phyloP scores from a whole-genome alignment of 2,113 vertebrate species.

The Steatornis caripensis region DNA sequence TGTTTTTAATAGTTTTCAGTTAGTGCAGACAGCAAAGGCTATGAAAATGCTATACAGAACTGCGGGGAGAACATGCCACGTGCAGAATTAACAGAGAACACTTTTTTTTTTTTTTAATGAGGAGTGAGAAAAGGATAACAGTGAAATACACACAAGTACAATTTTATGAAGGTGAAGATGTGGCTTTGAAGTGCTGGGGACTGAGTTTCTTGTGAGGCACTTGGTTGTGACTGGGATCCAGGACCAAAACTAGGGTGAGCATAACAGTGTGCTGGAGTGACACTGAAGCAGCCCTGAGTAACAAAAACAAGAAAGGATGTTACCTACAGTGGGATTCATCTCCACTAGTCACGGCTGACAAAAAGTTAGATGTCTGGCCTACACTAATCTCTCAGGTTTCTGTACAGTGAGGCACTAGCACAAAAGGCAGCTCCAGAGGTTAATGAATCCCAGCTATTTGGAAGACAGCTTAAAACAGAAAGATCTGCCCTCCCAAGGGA shows the following conservation, averaged over 20 bases:
- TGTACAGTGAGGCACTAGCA: not conserved
- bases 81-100: not conserved
- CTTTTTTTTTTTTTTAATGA: not conserved
- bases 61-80: not conserved
- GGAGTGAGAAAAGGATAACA: not conserved
- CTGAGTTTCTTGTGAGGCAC: not conserved
- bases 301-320: not conserved
- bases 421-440: not conserved
- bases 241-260: not conserved
- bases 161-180: not conserved
- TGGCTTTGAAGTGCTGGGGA: not conserved
- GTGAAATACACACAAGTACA: not conserved
- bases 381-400: not conserved
- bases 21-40: not conserved
- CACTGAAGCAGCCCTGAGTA: not conserved
- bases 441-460: not conserved
- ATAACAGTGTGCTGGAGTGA: not conserved
- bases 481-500: not conserved
- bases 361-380: not conserved
- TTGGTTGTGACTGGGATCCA: not conserved
- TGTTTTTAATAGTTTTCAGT: not conserved
- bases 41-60: not conserved
- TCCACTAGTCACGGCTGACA: not conserved
- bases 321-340: not conserved
- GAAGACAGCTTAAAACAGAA: not conserved